Evolutionary conservation across 2,113 vertebrate genomes (phyloP).

Genomic region (Tragelaphus imberbis): DNA sequence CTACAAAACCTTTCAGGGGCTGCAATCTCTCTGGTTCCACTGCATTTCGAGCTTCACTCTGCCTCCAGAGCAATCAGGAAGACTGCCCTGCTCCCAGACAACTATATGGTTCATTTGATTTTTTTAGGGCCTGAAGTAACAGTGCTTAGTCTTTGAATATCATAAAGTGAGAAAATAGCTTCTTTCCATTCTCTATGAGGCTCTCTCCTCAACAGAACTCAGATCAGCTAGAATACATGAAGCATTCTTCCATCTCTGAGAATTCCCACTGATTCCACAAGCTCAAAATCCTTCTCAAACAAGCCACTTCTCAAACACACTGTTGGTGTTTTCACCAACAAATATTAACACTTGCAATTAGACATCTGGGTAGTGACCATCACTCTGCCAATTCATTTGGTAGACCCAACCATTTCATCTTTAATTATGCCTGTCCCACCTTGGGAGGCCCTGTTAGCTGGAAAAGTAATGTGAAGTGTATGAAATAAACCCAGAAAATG

Average conservation of each 20-base stretch:
- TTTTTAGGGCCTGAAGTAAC: not conserved
- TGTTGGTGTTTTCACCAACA: not conserved
- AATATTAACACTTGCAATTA: not conserved
- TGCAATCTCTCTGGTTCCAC: not conserved
- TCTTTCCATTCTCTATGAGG: not conserved
- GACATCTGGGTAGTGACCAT: not conserved
- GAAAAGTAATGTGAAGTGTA: not conserved
- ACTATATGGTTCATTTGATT: not conserved
- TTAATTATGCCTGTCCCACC: not conserved
- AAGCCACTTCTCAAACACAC: not conserved
- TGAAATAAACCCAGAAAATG: not conserved
- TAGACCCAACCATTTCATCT: not conserved
- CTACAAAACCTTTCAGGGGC: not conserved
- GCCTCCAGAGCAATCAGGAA: not conserved
- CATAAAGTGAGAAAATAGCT: not conserved
- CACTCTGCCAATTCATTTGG: not conserved
- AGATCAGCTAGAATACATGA: not conserved
- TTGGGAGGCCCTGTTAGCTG: not conserved
- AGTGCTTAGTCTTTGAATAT: not conserved
- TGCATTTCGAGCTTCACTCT: not conserved
- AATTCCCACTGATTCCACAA: not conserved
- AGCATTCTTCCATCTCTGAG: not conserved
- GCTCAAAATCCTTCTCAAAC: not conserved
- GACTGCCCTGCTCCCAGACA: not conserved
- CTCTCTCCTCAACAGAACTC: not conserved